A percentile compares a stretch with the other conserved stretches of the same genome.
phyloP scores from a whole-genome alignment of 2,888 invertebrate genomes.

The Mechanitis mazaeus region DNA sequence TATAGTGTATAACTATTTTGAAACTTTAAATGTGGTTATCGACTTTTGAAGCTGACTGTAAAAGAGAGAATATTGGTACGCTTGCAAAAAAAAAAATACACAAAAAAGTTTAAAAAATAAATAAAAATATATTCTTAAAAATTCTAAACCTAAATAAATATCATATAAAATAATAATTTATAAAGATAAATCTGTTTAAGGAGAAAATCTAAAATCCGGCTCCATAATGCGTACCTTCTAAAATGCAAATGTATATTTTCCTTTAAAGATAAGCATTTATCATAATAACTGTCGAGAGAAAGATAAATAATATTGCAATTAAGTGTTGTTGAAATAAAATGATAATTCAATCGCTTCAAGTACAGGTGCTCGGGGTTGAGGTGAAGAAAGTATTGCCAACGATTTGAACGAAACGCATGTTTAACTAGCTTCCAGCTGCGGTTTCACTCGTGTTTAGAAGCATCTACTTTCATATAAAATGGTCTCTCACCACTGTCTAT shows the following conservation, averaged over 20 bases:
- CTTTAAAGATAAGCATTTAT: constrained; percentile 14
- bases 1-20: no score
- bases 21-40: no score
- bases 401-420: neutral
- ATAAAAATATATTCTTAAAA: no score
- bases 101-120: no score
- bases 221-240: neutral
- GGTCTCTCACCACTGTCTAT: no score
- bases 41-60: no score
- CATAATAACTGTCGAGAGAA: constrained; percentile 21
- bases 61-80: no score
- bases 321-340: constrained; percentile 1
- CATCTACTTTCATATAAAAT: no score
- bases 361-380: neutral
- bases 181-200: neutral
- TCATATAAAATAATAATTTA: no score
- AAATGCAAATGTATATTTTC: neutral
- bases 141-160: no score
- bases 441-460: no score
- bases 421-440: neutral
- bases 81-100: no score
- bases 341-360: constrained; percentile 2
- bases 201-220: neutral
- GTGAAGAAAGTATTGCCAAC: neutral
- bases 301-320: constrained; percentile 15